phyloP scores from a whole-genome alignment of 2,113 vertebrate genomes.

The Zosterops pallidus region DNA sequence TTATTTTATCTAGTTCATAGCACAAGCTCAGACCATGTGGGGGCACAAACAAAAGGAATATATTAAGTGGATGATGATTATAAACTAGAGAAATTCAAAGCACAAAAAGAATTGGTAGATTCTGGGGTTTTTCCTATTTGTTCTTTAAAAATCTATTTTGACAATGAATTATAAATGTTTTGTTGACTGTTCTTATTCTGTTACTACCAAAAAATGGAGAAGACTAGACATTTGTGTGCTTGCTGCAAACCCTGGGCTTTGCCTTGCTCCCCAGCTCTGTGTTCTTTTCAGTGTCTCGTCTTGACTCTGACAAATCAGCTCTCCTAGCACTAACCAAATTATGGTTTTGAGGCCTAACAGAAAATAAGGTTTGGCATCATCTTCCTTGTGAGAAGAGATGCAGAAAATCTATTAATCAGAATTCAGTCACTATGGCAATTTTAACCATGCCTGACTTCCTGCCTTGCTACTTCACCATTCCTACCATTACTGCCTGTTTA shows the following conservation, averaged over 20 bases:
- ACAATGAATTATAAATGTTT: not conserved
- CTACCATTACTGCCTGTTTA: not conserved
- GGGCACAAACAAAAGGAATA: not conserved
- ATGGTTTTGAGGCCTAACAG: not conserved
- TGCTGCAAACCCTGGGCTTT: not conserved
- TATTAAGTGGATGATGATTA: not conserved
- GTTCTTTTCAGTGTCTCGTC: not conserved
- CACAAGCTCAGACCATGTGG: not conserved
- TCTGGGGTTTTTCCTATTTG: fast-evolving
- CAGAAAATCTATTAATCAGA: not conserved
- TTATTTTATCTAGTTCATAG: not conserved
- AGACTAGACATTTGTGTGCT: not conserved
- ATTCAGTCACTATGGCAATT: not conserved
- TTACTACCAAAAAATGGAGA: not conserved
- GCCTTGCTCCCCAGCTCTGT: not conserved
- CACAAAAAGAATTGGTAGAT: not conserved
- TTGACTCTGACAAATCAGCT: not conserved
- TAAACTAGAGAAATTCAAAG: not conserved
- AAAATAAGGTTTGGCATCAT: not conserved
- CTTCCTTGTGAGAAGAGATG: not conserved
- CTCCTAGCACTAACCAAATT: not conserved
- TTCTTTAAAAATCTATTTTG: not conserved
- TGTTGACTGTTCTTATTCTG: not conserved
- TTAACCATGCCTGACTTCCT: not conserved
- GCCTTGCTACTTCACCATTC: not conserved